Evolutionary conservation across 1,140 invertebrate species (phyloP).

Genomic region (Trichogramma pretiosum): DNA sequence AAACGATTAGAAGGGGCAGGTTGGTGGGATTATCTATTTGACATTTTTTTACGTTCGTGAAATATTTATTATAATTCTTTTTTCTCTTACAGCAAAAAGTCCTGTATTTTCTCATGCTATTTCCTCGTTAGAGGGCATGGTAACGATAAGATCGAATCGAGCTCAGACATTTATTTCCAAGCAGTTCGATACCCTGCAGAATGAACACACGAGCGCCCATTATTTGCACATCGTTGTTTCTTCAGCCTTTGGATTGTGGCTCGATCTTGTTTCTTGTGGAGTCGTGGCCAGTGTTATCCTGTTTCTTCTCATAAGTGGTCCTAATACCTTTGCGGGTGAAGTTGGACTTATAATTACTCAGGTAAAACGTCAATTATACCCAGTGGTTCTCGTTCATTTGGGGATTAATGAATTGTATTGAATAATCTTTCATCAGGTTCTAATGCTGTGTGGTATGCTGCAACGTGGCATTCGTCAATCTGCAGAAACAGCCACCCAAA

Average conservation of each 20-base stretch:
- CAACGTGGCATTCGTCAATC: constrained; percentile 77
- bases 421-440: no score
- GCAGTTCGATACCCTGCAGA: constrained; percentile 64
- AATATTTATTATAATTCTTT: not conserved
- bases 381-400: no score
- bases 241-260: constrained; percentile 70
- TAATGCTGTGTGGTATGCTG: constrained; percentile 68
- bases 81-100: constrained; percentile 46
- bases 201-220: constrained; percentile 52
- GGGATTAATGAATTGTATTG: no score
- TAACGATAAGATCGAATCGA: constrained; percentile 65
- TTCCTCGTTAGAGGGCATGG: constrained; percentile 67
- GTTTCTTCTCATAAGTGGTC: constrained; percentile 56
- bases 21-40: constrained; percentile 31
- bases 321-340: constrained; percentile 43
- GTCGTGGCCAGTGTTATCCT: constrained; percentile 61
- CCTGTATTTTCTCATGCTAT: constrained; percentile 72
- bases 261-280: constrained; percentile 65
- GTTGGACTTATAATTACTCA: constrained; percentile 76
- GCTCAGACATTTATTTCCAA: constrained; percentile 58
- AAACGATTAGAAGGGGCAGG: constrained; percentile 76
- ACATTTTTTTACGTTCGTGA: not conserved
- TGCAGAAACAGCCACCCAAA: constrained; percentile 74
- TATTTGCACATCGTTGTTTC: constrained; percentile 65
- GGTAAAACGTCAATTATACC: no score